Evolutionary conservation across 2,113 vertebrate species (phyloP).

Genomic region (Engraulis encrasicolus): DNA sequence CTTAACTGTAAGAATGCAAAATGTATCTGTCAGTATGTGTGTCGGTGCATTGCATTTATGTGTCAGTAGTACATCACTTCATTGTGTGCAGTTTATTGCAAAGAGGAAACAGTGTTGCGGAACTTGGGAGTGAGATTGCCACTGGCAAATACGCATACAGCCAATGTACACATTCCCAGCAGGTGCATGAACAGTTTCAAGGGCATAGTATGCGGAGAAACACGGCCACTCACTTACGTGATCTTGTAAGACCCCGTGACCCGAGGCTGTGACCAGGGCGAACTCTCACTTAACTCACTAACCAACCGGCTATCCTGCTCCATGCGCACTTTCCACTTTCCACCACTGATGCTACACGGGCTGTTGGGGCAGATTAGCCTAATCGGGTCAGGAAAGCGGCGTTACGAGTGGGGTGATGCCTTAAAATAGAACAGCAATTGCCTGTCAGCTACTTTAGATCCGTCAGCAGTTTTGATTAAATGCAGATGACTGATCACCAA

Average conservation of each 20-base stretch:
- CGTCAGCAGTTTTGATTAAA: slow-evolving; percentile 18
- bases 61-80: too few species aligned
- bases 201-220: too few species aligned
- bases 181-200: neutral
- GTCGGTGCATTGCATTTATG: too few species aligned
- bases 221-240: neutral
- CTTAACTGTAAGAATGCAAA: too few species aligned
- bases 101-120: neutral
- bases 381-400: slow-evolving; percentile 11
- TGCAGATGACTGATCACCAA: neutral
- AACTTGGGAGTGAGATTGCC: neutral
- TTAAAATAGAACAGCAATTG: slow-evolving; percentile 8
- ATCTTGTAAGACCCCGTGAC: neutral
- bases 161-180: neutral
- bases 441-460: neutral
- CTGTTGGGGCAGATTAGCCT: neutral
- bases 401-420: slow-evolving; percentile 11
- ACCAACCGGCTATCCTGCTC: neutral
- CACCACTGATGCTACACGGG: neutral
- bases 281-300: slow-evolving; percentile 17
- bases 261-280: neutral
- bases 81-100: too few species aligned
- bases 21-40: too few species aligned
- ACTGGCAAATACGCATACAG: neutral
- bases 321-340: neutral